These are phyloP conservation scores for Limonius californicus DNA, from an alignment of 1,140 invertebrate genomes.

Conservation along the genomic window DNA sequence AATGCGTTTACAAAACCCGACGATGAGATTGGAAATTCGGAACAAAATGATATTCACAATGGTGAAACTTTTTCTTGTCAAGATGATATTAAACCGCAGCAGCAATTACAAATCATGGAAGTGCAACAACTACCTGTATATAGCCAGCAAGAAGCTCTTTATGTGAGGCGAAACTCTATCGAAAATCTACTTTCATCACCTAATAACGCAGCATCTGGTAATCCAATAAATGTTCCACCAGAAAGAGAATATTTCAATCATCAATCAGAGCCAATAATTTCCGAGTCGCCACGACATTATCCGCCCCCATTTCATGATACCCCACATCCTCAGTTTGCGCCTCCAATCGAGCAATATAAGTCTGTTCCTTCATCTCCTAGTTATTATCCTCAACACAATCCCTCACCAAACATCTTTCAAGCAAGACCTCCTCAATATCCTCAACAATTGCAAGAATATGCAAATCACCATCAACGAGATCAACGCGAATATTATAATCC, in stretches of 20 bases:
- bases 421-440: not conserved
- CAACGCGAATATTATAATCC: not conserved
- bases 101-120: too few relatives aligned
- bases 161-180: conserved; percentile 31
- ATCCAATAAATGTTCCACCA: not conserved
- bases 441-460: not conserved
- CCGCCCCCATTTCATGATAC: not conserved
- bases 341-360: not conserved
- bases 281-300: not conserved
- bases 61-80: too few relatives aligned
- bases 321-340: not conserved
- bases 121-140: not conserved
- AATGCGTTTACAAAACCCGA: conserved; percentile 74
- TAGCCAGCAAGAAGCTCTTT: conserved; percentile 10
- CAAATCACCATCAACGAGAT: not conserved
- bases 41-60: not conserved
- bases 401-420: not conserved
- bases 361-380: not conserved
- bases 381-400: not conserved
- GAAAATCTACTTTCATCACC: conserved; percentile 29
- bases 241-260: not conserved
- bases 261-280: not conserved
- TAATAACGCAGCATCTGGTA: conserved; percentile 1
- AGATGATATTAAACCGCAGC: too few relatives aligned
- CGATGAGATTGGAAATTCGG: conserved; percentile 15